Evolutionary conservation across 2,113 vertebrate species (phyloP), one percentile per base, ranked within the genome.

Genomic region (Erpornis zantholeuca): DNA sequence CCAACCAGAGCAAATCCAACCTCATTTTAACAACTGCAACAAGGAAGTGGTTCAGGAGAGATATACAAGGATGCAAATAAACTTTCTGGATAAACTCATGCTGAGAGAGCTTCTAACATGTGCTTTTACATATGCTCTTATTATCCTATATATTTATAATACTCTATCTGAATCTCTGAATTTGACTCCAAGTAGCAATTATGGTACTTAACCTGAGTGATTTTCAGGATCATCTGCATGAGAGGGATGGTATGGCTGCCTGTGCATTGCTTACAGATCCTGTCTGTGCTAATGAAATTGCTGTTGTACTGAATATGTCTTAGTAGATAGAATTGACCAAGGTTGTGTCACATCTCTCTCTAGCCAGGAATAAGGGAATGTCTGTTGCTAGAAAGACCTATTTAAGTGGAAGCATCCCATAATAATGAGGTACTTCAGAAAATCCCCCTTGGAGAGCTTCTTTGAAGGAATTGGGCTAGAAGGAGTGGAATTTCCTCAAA

Each of bases 401-500:
- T 59, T 63, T 88, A 82, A 82, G 36, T 75, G 19, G 33, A 91
- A 89, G 60, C 7, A 84, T 16, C 36, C 42, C 64, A 78, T 27
- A 92, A 66, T 59, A 84, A 95, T 38, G 45, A 88, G 47, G 56
- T 60, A 44, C 10, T 60, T 88, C 47, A 75, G 33, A 91, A 84
- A 75, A 73, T 25, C 15, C 15, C 45, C 60, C 69, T 71, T 66
- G 35, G 83, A 49, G 52, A 75, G 12, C 12, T 86, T 57, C 68
- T 83, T 65, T 93, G 56, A 82, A 85, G 49, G 38, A 82, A 95
- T 15, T 4, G 3, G 57, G 61, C 20, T 60, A 64, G 77, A 36
- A 83, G 8, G 52, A 92, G 33, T 63, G 44, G 47, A 93, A 93
- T 79, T 95, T 75, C 90, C 75, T 94, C 90, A 89, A 95, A 89